These are phyloP conservation scores for Caenorhabditis imperialis DNA, from an alignment of 2,888 invertebrate genomes.

Conservation along the genomic window DNA sequence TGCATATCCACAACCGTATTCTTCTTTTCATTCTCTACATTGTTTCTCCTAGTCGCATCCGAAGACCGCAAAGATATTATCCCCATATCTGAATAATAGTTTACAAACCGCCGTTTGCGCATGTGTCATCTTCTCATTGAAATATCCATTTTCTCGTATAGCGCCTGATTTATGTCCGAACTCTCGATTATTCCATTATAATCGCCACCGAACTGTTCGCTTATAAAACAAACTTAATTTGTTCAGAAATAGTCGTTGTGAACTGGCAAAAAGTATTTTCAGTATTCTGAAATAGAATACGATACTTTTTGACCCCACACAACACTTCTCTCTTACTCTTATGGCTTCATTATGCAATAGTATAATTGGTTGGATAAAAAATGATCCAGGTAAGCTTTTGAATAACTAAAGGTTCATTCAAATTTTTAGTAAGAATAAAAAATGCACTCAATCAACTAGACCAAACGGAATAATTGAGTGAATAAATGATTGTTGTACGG, in stretches of 20 bases:
- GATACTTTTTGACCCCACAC: conserved; percentile 40
- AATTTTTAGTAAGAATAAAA: background rate
- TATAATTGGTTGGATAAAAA: conserved; percentile 47
- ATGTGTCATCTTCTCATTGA: conserved; percentile 4
- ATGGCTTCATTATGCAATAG: conserved; percentile 53
- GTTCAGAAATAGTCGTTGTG: conserved; percentile 18
- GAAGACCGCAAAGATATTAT: conserved; percentile 46
- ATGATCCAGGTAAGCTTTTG: conserved; percentile 37
- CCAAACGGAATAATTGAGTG: conserved; percentile 10
- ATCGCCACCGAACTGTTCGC: conserved; percentile 15
- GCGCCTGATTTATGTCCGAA: conserved; percentile 36
- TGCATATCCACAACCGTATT: conserved; percentile 52
- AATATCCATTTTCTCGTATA: conserved; percentile 1
- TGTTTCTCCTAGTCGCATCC: conserved; percentile 9
- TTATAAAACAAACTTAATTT: no score
- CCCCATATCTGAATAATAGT: conserved; percentile 51
- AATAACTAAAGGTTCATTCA: background rate
- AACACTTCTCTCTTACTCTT: background rate
- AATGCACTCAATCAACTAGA: background rate
- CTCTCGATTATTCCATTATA: conserved; percentile 45
- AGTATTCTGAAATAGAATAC: conserved; percentile 44
- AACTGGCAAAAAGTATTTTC: conserved; percentile 28
- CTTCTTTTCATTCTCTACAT: conserved; percentile 2
- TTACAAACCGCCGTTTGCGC: conserved; percentile 46
- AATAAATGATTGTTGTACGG: background rate